These are phyloP conservation scores for Saccostrea cuccullata DNA, from an alignment of 1,140 invertebrate genomes.

Conservation along the genomic window DNA sequence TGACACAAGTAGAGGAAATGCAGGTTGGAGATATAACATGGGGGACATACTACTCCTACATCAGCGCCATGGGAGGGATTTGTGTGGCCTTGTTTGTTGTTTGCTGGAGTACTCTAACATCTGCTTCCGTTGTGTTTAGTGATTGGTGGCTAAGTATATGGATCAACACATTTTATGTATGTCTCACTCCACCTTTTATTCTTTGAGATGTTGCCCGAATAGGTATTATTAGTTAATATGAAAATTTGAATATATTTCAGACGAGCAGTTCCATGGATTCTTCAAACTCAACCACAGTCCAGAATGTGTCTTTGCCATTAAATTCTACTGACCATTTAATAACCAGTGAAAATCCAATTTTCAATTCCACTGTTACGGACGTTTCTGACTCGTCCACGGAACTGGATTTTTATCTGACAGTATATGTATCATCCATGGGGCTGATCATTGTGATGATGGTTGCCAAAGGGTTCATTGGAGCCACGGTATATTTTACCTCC, in stretches of 20 bases:
- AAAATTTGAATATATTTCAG: slow-evolving; percentile 17
- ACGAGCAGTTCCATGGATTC: neutral
- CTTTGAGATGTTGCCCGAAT: neutral
- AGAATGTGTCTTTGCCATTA: neutral
- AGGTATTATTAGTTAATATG: neutral
- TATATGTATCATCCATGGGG: slow-evolving; percentile 43
- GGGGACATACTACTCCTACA: slow-evolving; percentile 80
- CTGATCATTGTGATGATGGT: slow-evolving; percentile 38
- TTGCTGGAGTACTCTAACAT: slow-evolving; percentile 81
- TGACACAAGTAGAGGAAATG: slow-evolving; percentile 77
- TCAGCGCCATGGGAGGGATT: slow-evolving; percentile 82
- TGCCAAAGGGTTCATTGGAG: slow-evolving; percentile 48
- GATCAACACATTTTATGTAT: slow-evolving; percentile 76
- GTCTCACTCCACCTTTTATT: neutral
- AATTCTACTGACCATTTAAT: neutral
- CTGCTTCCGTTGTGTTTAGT: slow-evolving; percentile 82
- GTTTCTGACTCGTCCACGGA: neutral
- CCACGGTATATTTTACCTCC: slow-evolving; percentile 30
- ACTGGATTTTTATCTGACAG: slow-evolving; percentile 43
- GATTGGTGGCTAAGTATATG: slow-evolving; percentile 85
- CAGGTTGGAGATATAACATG: slow-evolving; percentile 77
- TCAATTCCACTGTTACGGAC: neutral
- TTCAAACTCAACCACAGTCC: neutral
- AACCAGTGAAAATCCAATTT: neutral
- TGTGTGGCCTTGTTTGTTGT: slow-evolving; percentile 75